A percentile compares a stretch with the other conserved stretches of the same genome.
Conservation (phyloP, 1,140 invertebrate genomes). For the Helicorthomorpha holstii region DNA sequence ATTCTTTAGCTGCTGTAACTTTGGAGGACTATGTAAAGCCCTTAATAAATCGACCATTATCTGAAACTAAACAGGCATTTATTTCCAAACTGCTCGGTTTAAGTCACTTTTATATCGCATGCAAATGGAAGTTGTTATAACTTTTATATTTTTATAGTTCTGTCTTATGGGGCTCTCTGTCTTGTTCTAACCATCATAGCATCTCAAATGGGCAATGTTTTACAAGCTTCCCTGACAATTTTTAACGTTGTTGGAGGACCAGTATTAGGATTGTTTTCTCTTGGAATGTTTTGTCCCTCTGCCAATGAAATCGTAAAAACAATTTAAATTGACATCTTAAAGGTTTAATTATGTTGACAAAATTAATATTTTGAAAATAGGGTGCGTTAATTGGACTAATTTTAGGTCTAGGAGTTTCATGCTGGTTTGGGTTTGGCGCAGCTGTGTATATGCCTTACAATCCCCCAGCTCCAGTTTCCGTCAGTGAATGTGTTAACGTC, state of each 20-base stretch:
- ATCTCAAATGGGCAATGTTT: too few relatives aligned
- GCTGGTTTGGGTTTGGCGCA: conserved; percentile 73
- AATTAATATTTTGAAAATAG: conserved; percentile 18
- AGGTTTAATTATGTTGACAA: conserved; percentile 1
- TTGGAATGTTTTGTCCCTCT: conserved; percentile 50
- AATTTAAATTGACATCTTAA: not conserved
- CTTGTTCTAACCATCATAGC: conserved; percentile 48
- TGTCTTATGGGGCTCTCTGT: conserved; percentile 47
- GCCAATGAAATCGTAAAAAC: conserved; percentile 35
- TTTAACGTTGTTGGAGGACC: conserved; percentile 66
- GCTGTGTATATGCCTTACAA: conserved; percentile 40
- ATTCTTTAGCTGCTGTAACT: conserved; percentile 71
- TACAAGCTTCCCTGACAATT: conserved; percentile 50
- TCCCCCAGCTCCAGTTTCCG: conserved; percentile 35
- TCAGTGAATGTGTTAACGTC: conserved; percentile 18
- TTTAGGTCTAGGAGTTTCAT: conserved; percentile 43
- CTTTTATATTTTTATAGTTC: conserved; percentile 27
- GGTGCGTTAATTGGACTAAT: conserved; percentile 49
- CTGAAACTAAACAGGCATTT: conserved; percentile 2
- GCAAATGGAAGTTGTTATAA: not conserved
- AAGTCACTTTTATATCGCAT: not conserved
- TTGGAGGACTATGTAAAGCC: conserved; percentile 58
- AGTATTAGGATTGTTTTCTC: conserved; percentile 53
- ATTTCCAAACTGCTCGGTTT: not conserved
- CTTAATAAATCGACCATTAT: not conserved